phyloP scores from a whole-genome alignment of 2,888 invertebrate genomes.

The Nomada hirtipes region DNA sequence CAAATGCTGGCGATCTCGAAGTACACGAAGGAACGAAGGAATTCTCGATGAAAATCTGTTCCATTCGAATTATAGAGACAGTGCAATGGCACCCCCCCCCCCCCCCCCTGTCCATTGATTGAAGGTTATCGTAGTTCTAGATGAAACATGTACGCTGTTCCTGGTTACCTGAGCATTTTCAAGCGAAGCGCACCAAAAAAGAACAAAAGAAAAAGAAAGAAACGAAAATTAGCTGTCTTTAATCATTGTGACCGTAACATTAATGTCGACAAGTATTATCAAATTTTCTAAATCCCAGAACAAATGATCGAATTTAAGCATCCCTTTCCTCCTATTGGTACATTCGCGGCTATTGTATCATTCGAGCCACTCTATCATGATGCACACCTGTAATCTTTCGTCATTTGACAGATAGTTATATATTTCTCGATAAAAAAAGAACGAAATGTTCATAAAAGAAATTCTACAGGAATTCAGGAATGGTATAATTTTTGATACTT shows the following conservation, averaged over 20 bases:
- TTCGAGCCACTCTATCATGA: neutral
- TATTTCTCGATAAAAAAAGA: neutral
- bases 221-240: neutral
- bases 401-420: neutral
- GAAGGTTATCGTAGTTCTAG: conserved; percentile 49
- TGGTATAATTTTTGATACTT: conserved; percentile 29
- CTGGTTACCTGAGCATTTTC: conserved; percentile 23
- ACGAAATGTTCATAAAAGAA: neutral
- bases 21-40: conserved; percentile 4
- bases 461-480: conserved; percentile 33
- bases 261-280: neutral
- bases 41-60: conserved; percentile 1
- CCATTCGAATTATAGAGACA: neutral
- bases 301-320: neutral
- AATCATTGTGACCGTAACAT: neutral
- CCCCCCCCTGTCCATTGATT: conserved; percentile 38
- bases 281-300: neutral
- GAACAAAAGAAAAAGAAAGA: neutral
- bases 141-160: conserved; percentile 29
- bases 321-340: neutral
- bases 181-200: neutral
- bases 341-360: neutral
- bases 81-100: conserved; percentile 34
- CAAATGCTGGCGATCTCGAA: conserved; percentile 33
- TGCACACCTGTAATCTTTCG: too few species aligned